phyloP scores from a whole-genome alignment of 2,888 invertebrate species.

The Eristalinus aeneus region DNA sequence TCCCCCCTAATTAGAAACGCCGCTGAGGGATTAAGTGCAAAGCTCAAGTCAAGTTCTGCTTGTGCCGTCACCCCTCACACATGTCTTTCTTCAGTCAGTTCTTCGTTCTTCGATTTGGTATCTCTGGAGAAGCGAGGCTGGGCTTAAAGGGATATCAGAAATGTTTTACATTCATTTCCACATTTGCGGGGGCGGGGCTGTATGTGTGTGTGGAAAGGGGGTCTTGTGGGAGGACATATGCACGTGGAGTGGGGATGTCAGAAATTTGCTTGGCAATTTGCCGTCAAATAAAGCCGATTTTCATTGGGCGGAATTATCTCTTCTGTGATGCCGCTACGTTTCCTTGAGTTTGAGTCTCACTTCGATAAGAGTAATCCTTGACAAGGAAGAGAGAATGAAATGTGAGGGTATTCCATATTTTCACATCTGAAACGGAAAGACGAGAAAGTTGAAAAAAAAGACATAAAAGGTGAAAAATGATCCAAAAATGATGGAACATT shows the following conservation, averaged over 20 bases:
- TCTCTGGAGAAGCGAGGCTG: slow-evolving; percentile 10
- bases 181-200: neutral
- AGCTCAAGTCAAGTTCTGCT: slow-evolving; percentile 53
- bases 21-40: slow-evolving; percentile 60
- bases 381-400: neutral
- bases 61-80: neutral
- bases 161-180: slow-evolving; percentile 52
- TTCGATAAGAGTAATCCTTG: slow-evolving; percentile 55
- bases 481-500: too few relatives aligned
- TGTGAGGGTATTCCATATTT: too few relatives aligned
- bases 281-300: slow-evolving; percentile 63
- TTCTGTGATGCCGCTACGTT: neutral
- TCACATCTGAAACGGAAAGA: too few relatives aligned
- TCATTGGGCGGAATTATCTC: neutral
- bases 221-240: neutral
- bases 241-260: slow-evolving; percentile 18
- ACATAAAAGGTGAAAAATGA: too few relatives aligned
- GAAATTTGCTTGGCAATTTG: slow-evolving; percentile 51
- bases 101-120: neutral
- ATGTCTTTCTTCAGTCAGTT: neutral
- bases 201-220: neutral
- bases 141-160: slow-evolving; percentile 54
- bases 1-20: slow-evolving; percentile 67
- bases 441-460: too few relatives aligned
- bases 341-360: slow-evolving; percentile 13